Conservation (phyloP, 2,113 vertebrate species). For the Aythya baeri region DNA sequence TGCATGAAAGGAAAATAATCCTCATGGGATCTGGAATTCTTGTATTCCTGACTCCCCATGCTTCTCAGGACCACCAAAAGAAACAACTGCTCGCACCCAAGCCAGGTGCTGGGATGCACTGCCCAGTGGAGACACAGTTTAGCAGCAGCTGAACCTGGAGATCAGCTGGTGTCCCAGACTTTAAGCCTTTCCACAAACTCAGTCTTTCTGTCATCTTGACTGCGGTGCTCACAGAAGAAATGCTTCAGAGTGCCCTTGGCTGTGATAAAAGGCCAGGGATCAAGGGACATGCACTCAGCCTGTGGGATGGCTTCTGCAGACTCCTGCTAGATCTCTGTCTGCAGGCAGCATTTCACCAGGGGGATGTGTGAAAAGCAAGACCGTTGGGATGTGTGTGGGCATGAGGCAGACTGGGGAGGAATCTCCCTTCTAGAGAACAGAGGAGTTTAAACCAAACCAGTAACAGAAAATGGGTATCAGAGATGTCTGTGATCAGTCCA, state of each 20-base stretch:
- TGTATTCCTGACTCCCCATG: background rate
- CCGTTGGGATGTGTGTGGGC: background rate
- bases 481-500: background rate
- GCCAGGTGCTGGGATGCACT: slow-evolving; percentile 36
- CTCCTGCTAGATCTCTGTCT: background rate
- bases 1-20: background rate
- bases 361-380: background rate
- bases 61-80: background rate
- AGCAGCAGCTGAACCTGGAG: background rate
- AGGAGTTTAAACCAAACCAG: background rate
- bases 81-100: background rate
- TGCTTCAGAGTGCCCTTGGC: background rate
- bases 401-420: background rate
- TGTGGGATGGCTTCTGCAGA: background rate
- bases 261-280: background rate
- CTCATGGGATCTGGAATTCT: slow-evolving; percentile 17
- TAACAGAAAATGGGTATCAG: background rate
- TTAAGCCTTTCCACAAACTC: background rate
- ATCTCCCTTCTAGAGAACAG: background rate
- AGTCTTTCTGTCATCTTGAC: background rate
- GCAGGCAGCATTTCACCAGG: background rate
- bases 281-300: background rate
- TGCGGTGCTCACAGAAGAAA: background rate
- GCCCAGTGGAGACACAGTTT: background rate
- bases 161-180: background rate